phyloP scores from a whole-genome alignment of 2,113 vertebrate genomes.

The Trochalopteron elliotii region DNA sequence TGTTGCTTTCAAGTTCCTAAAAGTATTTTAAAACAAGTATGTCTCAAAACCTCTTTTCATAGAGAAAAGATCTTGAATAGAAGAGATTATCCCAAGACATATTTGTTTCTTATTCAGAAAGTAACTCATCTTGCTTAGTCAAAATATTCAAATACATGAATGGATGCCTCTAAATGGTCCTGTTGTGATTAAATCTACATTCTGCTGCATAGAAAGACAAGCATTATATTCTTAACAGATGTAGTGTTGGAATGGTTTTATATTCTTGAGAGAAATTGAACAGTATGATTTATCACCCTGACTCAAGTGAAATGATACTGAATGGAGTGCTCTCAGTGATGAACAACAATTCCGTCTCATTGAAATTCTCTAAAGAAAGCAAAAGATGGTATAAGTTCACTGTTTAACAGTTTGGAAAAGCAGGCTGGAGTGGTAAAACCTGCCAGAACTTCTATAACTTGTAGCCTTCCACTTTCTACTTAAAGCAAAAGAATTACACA shows the following conservation, averaged over 20 bases:
- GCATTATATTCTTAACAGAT: slow-evolving; percentile 30
- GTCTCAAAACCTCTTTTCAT: neutral
- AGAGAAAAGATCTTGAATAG: neutral
- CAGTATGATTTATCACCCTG: slow-evolving; percentile 11
- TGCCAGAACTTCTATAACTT: neutral
- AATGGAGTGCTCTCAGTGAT: neutral
- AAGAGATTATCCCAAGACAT: neutral
- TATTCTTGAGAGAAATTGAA: neutral
- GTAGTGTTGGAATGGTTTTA: neutral
- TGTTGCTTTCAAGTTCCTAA: neutral
- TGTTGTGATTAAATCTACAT: neutral
- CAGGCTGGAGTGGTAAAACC: neutral
- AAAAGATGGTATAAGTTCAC: neutral
- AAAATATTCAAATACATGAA: neutral
- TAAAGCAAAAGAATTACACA: neutral
- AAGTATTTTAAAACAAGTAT: neutral
- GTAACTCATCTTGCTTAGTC: neutral
- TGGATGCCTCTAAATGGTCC: neutral
- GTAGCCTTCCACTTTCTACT: neutral
- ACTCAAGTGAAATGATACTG: neutral
- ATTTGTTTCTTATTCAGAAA: neutral
- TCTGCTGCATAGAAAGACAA: neutral
- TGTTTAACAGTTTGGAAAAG: neutral
- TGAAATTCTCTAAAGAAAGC: neutral
- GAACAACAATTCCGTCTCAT: neutral